These are phyloP conservation scores for Cryptophagus acutangulus DNA, from an alignment of 2,888 invertebrate species.

Conservation along the genomic window DNA sequence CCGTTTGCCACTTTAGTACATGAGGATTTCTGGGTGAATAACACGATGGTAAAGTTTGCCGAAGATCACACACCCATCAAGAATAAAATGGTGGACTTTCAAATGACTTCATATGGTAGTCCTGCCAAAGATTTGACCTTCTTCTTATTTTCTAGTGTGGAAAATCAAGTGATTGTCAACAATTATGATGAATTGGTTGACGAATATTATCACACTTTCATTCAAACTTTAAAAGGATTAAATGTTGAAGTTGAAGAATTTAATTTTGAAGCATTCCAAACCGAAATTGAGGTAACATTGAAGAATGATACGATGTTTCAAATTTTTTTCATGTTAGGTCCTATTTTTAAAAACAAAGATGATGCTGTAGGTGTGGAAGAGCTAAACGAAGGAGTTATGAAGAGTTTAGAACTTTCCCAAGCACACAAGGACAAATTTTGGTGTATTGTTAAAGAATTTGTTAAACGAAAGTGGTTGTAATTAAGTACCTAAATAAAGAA, in stretches of 20 bases:
- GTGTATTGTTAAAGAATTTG: conserved; percentile 26
- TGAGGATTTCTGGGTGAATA: conserved; percentile 7
- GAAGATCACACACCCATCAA: conserved; percentile 8
- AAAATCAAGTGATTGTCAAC: conserved; percentile 2
- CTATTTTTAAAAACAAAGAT: conserved; percentile 40
- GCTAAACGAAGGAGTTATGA: conserved; percentile 28
- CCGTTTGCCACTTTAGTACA: conserved; percentile 41
- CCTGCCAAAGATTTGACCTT: neutral
- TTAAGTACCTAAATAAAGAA: too few relatives aligned
- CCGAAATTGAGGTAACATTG: conserved; percentile 42
- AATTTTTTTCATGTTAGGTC: conserved; percentile 45
- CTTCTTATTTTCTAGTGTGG: conserved; percentile 3
- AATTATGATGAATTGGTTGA: conserved; percentile 1
- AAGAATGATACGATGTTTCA: conserved; percentile 41
- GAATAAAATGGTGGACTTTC: conserved; percentile 7
- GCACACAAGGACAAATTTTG: conserved; percentile 25
- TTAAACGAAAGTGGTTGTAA: conserved; percentile 27
- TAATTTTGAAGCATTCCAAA: conserved; percentile 38
- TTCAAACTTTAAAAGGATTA: conserved; percentile 10
- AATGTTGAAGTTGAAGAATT: conserved; percentile 35
- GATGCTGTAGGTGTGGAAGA: conserved; percentile 41
- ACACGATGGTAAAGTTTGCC: conserved; percentile 11
- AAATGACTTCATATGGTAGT: conserved; percentile 31
- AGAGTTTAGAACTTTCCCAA: conserved; percentile 15
- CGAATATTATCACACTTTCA: neutral